phyloP scores from a whole-genome alignment of 2,113 vertebrate genomes.

The Myiozetetes cayanensis region DNA sequence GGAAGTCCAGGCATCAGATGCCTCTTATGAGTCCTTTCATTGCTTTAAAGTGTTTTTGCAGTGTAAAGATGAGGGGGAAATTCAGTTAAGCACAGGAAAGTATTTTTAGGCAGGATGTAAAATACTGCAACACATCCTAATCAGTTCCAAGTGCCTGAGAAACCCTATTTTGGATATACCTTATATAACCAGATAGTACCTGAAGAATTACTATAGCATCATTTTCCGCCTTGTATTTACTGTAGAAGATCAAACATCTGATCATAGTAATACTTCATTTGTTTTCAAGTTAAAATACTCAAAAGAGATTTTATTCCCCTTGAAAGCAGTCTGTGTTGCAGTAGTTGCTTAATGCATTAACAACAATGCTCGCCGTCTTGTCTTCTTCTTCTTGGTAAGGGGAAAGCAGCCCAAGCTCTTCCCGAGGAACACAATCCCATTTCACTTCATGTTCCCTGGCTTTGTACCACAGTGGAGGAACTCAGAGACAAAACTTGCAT shows the following conservation, averaged over 20 bases:
- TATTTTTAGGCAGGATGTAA: not conserved
- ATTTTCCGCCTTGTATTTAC: not conserved
- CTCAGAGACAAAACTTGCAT: not conserved
- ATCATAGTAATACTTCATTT: slow-evolving; percentile 53
- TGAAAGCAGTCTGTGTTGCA: not conserved
- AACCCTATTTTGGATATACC: not conserved
- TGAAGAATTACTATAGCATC: slow-evolving; percentile 43
- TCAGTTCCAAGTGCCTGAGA: not conserved
- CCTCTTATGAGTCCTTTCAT: slow-evolving; percentile 1
- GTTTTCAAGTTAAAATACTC: slow-evolving; percentile 29
- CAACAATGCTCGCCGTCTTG: not conserved
- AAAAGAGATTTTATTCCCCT: not conserved
- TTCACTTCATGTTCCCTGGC: not conserved
- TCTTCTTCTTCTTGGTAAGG: slow-evolving; percentile 45
- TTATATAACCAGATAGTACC: slow-evolving; percentile 39
- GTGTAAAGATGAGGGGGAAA: not conserved
- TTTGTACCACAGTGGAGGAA: not conserved
- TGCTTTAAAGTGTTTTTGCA: slow-evolving; percentile 23
- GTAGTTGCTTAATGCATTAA: not conserved
- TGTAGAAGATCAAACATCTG: slow-evolving; percentile 54
- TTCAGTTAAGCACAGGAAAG: not conserved
- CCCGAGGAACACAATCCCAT: not conserved
- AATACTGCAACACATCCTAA: slow-evolving; percentile 26
- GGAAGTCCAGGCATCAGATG: not conserved
- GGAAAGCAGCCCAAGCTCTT: slow-evolving; percentile 14